phyloP scores from a whole-genome alignment of 2,888 invertebrate species.

The Isoperla grammatica region DNA sequence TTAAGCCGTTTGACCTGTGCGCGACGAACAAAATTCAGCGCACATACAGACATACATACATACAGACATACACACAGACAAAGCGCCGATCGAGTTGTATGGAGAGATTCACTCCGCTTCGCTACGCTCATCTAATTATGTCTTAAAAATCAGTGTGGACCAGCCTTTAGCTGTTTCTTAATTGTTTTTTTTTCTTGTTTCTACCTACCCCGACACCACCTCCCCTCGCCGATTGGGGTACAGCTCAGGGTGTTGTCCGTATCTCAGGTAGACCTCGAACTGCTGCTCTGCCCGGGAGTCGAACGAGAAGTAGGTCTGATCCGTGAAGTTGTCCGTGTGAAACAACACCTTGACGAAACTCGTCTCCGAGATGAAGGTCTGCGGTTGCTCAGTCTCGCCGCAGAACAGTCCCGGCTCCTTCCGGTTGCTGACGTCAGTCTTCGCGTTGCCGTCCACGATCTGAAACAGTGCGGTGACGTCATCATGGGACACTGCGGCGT shows the following conservation, averaged over 20 bases:
- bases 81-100: no score
- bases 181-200: no score
- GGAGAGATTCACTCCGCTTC: no score
- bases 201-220: conserved; percentile 79
- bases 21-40: no score
- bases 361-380: conserved; percentile 92
- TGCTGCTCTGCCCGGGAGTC: conserved; percentile 86
- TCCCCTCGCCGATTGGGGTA: conserved; percentile 87
- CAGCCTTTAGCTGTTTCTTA: no score
- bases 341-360: conserved; percentile 88
- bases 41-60: no score
- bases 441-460: conserved; percentile 88
- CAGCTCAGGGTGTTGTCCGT: conserved; percentile 90
- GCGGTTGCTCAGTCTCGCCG: conserved; percentile 89
- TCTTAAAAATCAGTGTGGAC: no score
- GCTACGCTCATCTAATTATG: no score
- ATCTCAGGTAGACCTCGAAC: conserved; percentile 81
- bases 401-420: conserved; percentile 88
- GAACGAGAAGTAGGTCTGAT: conserved; percentile 83
- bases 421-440: conserved; percentile 81
- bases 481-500: no score
- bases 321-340: conserved; percentile 89
- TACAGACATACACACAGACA: no score
- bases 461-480: conserved; percentile 44
- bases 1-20: no score